Percentiles rank a stretch among this genome's conserved stretches.
Evolutionary conservation across 2,888 invertebrate genomes (phyloP).

Genomic region (Falcaria lacertinaria): DNA sequence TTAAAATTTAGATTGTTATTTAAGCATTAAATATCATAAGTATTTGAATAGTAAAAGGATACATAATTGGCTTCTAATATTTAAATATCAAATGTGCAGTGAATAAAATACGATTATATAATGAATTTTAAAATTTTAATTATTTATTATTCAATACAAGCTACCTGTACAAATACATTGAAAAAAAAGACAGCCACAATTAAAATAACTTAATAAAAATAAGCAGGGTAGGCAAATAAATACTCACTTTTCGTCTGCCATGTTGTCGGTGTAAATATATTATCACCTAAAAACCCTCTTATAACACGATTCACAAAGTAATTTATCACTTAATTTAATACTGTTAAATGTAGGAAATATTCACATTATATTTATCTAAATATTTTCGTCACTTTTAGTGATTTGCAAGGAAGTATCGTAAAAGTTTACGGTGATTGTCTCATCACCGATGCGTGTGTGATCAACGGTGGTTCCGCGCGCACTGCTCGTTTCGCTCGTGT

Average conservation of each 20-base stretch:
- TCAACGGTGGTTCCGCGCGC: conserved; percentile 15
- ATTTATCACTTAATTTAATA: conserved; percentile 25
- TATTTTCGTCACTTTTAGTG: not conserved
- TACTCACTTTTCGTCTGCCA: conserved; percentile 66
- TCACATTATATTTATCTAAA: conserved; percentile 8
- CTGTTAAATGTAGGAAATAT: conserved; percentile 8
- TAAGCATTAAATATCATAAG: too few species aligned
- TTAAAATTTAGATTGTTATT: too few species aligned
- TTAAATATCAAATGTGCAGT: too few species aligned
- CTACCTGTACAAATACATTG: too few species aligned
- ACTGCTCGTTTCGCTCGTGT: too few species aligned
- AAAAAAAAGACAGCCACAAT: too few species aligned
- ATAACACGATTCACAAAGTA: conserved; percentile 43
- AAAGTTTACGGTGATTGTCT: conserved; percentile 15
- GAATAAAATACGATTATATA: too few species aligned
- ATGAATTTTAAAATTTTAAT: too few species aligned
- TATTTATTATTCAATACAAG: too few species aligned
- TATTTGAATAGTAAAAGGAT: too few species aligned
- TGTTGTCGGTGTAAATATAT: conserved; percentile 26
- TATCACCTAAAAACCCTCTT: conserved; percentile 21
- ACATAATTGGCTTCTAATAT: too few species aligned
- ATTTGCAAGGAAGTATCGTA: conserved; percentile 1
- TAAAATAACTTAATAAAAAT: too few species aligned
- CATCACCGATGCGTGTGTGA: conserved; percentile 9
- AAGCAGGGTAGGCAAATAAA: not conserved